Conservation (phyloP, 1,140 invertebrate species). For the Hylaeus anthracinus region DNA sequence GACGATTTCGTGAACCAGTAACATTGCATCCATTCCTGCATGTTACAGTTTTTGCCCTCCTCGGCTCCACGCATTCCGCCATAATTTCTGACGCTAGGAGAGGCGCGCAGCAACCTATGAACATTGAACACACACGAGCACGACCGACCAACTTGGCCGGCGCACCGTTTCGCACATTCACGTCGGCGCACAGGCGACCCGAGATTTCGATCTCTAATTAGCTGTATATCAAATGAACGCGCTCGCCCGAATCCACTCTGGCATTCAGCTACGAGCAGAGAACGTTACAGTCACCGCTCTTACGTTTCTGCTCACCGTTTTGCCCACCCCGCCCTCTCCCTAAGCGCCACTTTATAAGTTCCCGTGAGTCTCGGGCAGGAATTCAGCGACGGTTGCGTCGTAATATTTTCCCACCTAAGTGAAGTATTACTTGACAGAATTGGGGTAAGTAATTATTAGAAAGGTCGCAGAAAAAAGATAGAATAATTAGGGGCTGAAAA, state of each 20-base stretch:
- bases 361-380: not conserved
- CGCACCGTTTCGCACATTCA: conserved; percentile 12
- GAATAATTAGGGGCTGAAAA: too few species aligned
- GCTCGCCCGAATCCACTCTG: conserved; percentile 23
- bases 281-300: not conserved
- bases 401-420: too few species aligned
- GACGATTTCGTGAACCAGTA: not conserved
- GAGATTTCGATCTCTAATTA: conserved; percentile 80
- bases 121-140: not conserved
- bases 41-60: not conserved
- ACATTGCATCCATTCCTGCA: not conserved
- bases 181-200: conserved; percentile 25
- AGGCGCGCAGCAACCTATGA: not conserved
- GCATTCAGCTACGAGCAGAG: conserved; percentile 5
- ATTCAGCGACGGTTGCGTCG: too few species aligned
- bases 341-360: not conserved
- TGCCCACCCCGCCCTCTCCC: not conserved
- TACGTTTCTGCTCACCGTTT: not conserved
- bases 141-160: not conserved
- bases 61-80: not conserved
- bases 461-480: too few species aligned
- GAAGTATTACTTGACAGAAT: too few species aligned
- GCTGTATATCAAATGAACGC: conserved; percentile 76
- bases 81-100: not conserved
- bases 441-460: too few species aligned